These are phyloP conservation scores for Drosophila mojavensis DNA, from an alignment of 1,140 invertebrate species.

Conservation along the genomic window DNA sequence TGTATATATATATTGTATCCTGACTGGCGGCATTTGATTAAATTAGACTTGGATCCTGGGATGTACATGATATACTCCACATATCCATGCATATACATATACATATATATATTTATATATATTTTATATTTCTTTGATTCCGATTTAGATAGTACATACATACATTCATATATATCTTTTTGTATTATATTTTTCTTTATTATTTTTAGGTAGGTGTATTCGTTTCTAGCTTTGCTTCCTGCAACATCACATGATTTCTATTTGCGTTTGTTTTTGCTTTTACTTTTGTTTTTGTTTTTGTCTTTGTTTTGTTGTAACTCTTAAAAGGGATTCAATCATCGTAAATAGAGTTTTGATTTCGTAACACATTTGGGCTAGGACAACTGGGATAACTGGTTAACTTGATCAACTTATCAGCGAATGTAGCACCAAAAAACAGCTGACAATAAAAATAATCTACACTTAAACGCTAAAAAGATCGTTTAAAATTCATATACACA, in stretches of 20 bases:
- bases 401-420: conserved; percentile 54
- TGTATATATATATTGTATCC: conserved; percentile 21
- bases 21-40: conserved; percentile 29
- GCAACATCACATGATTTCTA: conserved; percentile 77
- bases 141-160: conserved; percentile 30
- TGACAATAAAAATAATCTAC: conserved; percentile 74
- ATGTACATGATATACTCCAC: conserved; percentile 7
- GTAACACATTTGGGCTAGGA: conserved; percentile 33
- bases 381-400: conserved; percentile 24
- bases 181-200: conserved; percentile 54
- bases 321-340: conserved; percentile 21
- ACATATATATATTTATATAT: conserved; percentile 22
- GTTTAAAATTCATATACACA: conserved; percentile 61
- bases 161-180: conserved; percentile 33
- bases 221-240: conserved; percentile 81
- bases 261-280: conserved; percentile 24
- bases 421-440: conserved; percentile 79
- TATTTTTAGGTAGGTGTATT: conserved; percentile 76
- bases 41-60: conserved; percentile 35
- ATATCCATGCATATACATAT: conserved; percentile 3
- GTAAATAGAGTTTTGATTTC: conserved; percentile 51
- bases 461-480: conserved; percentile 74
- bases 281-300: conserved; percentile 26
- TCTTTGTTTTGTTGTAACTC: conserved; percentile 5
- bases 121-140: conserved; percentile 18